Evolutionary conservation across 1,140 invertebrate genomes (phyloP).

Genomic region (Antheraea pernyi): DNA sequence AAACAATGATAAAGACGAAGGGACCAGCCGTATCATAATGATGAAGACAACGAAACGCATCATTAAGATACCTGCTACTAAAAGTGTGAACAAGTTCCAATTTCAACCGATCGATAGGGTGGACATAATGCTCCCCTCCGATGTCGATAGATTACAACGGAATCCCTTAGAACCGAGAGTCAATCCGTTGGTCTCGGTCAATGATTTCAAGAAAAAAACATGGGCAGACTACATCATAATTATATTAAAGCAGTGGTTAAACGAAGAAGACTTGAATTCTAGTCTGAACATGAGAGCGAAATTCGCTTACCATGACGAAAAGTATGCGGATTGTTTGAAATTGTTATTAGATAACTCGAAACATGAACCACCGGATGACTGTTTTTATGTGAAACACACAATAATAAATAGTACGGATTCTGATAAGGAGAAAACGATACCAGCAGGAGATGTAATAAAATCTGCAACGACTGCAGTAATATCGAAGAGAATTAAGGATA

Average conservation of each 20-base stretch:
- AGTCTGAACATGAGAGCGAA: constrained; percentile 66
- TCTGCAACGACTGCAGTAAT: constrained; percentile 18
- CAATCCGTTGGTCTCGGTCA: constrained; percentile 47
- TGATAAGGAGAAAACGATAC: too few relatives aligned
- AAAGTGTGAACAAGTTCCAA: constrained; percentile 57
- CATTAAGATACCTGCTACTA: constrained; percentile 64
- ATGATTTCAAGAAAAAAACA: constrained; percentile 61
- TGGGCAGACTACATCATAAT: constrained; percentile 66
- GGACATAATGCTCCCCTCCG: constrained; percentile 64
- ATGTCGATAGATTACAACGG: constrained; percentile 46
- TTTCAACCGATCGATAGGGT: constrained; percentile 60
- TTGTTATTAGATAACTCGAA: constrained; percentile 51
- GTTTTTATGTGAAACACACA: constrained; percentile 39
- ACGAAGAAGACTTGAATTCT: constrained; percentile 38
- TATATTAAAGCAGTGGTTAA: constrained; percentile 59
- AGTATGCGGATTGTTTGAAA: constrained; percentile 50
- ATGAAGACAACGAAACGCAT: constrained; percentile 73
- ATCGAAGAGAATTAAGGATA: constrained; percentile 53
- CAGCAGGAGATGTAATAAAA: constrained; percentile 13
- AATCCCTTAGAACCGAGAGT: constrained; percentile 46
- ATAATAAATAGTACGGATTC: constrained; percentile 12
- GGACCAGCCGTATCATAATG: constrained; percentile 58
- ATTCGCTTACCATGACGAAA: constrained; percentile 54
- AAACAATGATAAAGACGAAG: constrained; percentile 51
- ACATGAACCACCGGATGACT: constrained; percentile 30